A percentile compares a stretch with the other conserved stretches of the same genome.
Evolutionary conservation across 2,797 vertebrate genomes (phyloP).

Genomic region (Acanthurus tractus): DNA sequence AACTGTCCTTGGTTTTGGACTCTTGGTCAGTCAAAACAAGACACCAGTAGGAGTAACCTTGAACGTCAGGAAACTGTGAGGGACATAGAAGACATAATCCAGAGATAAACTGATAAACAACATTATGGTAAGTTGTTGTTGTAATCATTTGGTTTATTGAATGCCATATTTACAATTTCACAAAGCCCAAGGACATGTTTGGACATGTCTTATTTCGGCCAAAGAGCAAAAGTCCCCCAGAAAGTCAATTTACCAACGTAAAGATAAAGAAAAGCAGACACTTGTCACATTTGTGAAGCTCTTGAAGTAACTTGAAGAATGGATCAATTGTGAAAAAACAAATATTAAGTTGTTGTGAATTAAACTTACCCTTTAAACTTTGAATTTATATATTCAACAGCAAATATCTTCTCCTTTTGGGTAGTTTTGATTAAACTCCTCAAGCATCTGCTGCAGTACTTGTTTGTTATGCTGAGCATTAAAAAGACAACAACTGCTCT

Average conservation of each 20-base stretch:
- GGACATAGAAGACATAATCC: no score
- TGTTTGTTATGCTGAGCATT: not conserved
- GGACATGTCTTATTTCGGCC: not conserved
- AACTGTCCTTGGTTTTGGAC: not conserved
- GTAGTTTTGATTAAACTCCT: not conserved
- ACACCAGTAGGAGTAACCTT: not conserved
- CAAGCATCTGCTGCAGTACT: not conserved
- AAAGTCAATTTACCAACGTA: not conserved
- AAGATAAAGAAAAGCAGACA: not conserved
- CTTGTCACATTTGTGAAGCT: not conserved
- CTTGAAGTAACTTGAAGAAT: not conserved
- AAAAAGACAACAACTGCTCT: not conserved
- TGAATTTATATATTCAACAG: no score
- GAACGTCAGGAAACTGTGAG: not conserved
- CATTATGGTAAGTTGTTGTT: fast-evolving
- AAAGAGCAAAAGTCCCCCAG: not conserved
- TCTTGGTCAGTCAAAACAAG: no score
- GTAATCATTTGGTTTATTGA: not conserved
- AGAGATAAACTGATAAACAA: not conserved
- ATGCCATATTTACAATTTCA: not conserved
- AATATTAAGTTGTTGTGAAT: not conserved
- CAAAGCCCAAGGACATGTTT: not conserved
- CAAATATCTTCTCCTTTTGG: not conserved
- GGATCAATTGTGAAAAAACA: not conserved
- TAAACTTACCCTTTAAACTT: no score